Evolutionary conservation across 2,797 vertebrate genomes (phyloP), one percentile per base, ranked within the genome.

Genomic region (Threskiornis aethiopicus): DNA sequence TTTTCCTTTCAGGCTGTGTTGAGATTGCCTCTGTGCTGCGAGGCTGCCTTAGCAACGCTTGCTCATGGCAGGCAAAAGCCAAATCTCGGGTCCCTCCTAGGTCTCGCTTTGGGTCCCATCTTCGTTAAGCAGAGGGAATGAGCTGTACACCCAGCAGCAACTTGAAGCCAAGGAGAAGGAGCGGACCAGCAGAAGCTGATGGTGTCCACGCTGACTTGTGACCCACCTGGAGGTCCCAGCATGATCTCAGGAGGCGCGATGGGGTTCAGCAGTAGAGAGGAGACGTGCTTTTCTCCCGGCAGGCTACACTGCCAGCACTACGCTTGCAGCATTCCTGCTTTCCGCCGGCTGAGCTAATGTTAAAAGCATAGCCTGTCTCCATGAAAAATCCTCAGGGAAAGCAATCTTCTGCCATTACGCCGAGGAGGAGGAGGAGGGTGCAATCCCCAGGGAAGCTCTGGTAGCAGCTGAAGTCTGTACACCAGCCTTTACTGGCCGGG

Each of bases 281-380:
- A 65, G 16, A 37, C 19, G 15, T 31, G 16, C 13, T 84, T 84
- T 78, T 62, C 37, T 57, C 35, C 78, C 61, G 65, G 59, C 62
- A 20, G n/a, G 16, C 29, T 15, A 17, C 7, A 28, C 24, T 22
- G 3, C 55, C 67, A 55, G n/a, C 1, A 0, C 42, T 16, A 16
- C 3, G 2, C 47, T 6, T 59, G n/a, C 29, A 39, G 4, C 31
- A 80, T n/a, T 26, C 84, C 67, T 72, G 58, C 41, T 62, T 79
- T 72, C 54, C 1, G 3, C 15, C 2, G 2, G 21, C 47, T 46
- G 39, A 65, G 46, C 12, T 28, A 17, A 42, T 5, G 4, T 29
- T 78, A 51, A 44, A 72, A 72, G 67, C 22, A 54, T 8, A 44
- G 64, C 22, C 13, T 29, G 11, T 16, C 39, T 52, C 42, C 24